A percentile compares a stretch with the other conserved stretches of the same genome.
phyloP scores from a whole-genome alignment of 2,888 invertebrate species.

The Eristalis arbustorum region DNA sequence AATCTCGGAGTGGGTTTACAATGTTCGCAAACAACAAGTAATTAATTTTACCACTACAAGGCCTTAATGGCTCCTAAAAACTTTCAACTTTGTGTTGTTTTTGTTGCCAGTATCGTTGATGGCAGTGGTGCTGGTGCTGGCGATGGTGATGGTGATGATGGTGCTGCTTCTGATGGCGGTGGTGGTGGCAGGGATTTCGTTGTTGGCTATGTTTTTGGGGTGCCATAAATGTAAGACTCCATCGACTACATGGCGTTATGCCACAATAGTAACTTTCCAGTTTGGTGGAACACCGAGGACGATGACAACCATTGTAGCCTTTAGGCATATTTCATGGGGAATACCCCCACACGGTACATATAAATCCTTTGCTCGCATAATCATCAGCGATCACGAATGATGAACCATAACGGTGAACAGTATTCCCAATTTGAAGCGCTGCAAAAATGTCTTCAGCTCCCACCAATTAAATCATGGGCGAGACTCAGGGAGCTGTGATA shows the following conservation, averaged over 20 bases:
- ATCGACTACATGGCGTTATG: conserved; percentile 50
- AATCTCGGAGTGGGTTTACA: conserved; percentile 78
- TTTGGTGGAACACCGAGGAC: conserved; percentile 39
- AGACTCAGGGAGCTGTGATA: conserved; percentile 20
- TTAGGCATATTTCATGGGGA: conserved; percentile 32
- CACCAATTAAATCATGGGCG: conserved; percentile 41
- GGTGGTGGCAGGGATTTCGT: conserved; percentile 38
- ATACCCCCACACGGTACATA: conserved; percentile 39
- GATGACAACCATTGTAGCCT: conserved; percentile 40
- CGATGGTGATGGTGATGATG: neutral
- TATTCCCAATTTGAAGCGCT: conserved; percentile 41
- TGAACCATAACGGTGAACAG: conserved; percentile 51
- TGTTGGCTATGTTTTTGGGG: conserved; percentile 56
- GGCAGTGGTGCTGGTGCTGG: neutral
- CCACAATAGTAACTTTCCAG: conserved; percentile 59
- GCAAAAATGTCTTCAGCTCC: conserved; percentile 44
- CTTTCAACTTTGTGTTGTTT: conserved; percentile 76
- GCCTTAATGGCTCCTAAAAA: conserved; percentile 80
- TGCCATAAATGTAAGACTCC: conserved; percentile 53
- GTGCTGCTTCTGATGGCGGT: neutral
- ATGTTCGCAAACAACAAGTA: conserved; percentile 80
- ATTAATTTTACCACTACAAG: conserved; percentile 81
- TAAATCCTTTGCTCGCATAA: conserved; percentile 44
- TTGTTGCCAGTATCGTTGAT: conserved; percentile 16
- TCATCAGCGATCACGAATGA: conserved; percentile 39